phyloP scores from a whole-genome alignment of 2,797 vertebrate species.

The Meriones psammophilus region DNA sequence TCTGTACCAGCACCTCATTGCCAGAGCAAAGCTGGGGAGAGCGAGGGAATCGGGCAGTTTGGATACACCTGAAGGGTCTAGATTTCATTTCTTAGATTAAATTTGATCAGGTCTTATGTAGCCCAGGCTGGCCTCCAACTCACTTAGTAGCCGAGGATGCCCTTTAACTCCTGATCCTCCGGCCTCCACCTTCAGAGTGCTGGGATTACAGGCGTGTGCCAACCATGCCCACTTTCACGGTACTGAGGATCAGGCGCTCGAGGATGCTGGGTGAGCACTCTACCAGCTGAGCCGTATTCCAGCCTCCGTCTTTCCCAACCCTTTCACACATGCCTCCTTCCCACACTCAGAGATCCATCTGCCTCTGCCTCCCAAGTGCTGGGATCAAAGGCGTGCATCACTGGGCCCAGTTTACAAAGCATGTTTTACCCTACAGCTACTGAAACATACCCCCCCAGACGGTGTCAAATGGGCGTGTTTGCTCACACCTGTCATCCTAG shows the following conservation, averaged over 20 bases:
- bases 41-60: background rate
- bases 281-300: background rate
- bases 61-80: no score
- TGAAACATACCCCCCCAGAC: background rate
- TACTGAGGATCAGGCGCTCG: background rate
- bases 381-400: background rate
- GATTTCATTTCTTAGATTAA: background rate
- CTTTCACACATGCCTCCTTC: background rate
- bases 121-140: background rate
- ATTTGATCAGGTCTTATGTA: background rate
- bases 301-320: background rate
- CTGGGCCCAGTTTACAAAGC: background rate
- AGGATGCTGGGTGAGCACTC: background rate
- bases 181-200: background rate
- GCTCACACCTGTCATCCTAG: background rate
- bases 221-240: background rate
- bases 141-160: no score
- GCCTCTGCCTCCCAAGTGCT: background rate
- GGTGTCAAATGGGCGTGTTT: no score
- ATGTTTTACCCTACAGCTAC: background rate
- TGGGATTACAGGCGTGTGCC: background rate
- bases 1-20: background rate
- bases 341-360: background rate
- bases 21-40: background rate
- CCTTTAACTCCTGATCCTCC: background rate